These are phyloP conservation scores for Microplitis demolitor DNA, from an alignment of 1,140 invertebrate genomes.

Conservation along the genomic window DNA sequence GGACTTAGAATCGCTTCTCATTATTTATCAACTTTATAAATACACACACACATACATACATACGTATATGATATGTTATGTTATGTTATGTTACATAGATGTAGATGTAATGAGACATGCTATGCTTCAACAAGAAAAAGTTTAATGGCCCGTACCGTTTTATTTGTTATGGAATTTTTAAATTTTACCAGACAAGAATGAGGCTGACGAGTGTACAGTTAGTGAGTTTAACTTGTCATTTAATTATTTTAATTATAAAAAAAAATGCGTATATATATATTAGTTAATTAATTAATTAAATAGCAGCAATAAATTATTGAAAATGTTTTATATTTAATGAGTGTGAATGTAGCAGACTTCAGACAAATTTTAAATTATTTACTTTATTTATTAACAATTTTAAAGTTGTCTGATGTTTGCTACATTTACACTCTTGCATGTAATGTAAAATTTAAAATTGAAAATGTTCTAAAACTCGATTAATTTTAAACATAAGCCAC, in stretches of 20 bases:
- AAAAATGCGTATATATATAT: too few species aligned
- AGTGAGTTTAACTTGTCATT: background rate
- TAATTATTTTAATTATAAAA: too few species aligned
- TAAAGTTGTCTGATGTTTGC: background rate
- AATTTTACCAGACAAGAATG: background rate
- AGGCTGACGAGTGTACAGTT: background rate
- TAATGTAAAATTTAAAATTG: too few species aligned
- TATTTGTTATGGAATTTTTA: background rate
- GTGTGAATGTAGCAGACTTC: too few species aligned
- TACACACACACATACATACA: background rate
- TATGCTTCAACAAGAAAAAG: background rate
- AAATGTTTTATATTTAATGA: too few species aligned
- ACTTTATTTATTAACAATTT: too few species aligned
- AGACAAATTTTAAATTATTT: too few species aligned
- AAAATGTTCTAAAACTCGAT: background rate
- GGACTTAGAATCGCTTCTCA: constrained; percentile 55
- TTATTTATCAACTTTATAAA: constrained; percentile 24
- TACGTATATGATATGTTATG: background rate
- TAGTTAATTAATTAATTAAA: too few species aligned
- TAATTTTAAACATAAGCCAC: background rate
- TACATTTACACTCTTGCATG: too few species aligned
- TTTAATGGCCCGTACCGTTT: constrained; percentile 12
- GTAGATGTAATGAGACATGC: background rate
- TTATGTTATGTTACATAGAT: too few species aligned
- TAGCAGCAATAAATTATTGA: too few species aligned